A percentile compares a stretch with the other conserved stretches of the same genome.
Evolutionary conservation across 2,113 vertebrate species (phyloP).

Genomic region (Octodon degus): DNA sequence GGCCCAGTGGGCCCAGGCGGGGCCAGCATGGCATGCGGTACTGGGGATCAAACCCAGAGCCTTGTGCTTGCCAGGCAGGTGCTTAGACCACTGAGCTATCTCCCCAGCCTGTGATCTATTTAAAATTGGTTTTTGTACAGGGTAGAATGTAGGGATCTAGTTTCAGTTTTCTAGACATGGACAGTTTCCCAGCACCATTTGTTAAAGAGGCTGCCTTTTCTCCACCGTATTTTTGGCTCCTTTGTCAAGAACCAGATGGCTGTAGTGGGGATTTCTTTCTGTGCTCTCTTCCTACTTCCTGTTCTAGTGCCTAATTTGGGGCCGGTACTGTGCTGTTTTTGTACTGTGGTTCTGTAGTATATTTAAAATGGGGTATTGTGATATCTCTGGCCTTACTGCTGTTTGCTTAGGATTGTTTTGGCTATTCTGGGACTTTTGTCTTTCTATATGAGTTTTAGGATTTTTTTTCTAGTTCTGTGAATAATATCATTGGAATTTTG

Average conservation of each 20-base stretch:
- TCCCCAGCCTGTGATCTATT: neutral
- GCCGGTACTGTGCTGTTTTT: neutral
- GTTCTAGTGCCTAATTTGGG: neutral
- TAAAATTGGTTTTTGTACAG: neutral
- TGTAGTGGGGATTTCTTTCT: neutral
- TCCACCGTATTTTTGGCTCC: neutral
- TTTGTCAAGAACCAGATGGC: neutral
- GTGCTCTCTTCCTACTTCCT: neutral
- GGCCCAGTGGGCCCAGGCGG: no score
- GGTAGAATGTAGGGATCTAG: neutral
- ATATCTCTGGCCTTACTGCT: neutral
- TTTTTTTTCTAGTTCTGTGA: neutral
- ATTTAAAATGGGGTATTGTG: neutral
- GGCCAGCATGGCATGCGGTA: no score
- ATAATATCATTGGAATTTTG: neutral
- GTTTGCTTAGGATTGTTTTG: neutral
- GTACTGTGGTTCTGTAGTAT: neutral
- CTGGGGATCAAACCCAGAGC: no score
- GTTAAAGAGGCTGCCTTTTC: neutral
- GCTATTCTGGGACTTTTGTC: neutral
- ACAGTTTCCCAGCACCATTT: neutral
- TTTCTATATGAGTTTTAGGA: neutral
- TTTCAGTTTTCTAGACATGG: neutral
- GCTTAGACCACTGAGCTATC: no score
- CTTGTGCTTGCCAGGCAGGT: no score